These are phyloP conservation scores for Furcifer pardalis DNA, from an alignment of 2,797 vertebrate genomes.

Conservation along the genomic window DNA sequence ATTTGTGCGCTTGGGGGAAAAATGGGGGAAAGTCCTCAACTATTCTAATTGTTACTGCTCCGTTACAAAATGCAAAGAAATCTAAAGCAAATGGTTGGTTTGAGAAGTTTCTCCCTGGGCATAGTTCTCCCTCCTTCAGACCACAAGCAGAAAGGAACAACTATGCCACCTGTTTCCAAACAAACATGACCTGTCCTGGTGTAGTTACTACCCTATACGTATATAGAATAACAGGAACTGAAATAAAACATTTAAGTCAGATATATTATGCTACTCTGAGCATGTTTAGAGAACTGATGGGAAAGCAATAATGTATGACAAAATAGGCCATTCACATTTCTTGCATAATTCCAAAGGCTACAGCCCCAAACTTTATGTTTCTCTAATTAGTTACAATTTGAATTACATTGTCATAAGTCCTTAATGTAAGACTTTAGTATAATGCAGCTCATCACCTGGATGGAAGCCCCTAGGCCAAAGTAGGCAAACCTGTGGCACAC, in stretches of 20 bases:
- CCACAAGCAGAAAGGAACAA: background rate
- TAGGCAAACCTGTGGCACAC: too few relatives aligned
- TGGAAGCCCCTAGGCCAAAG: background rate
- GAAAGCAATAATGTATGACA: background rate
- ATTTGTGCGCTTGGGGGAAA: background rate
- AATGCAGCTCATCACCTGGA: background rate
- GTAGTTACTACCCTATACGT: background rate
- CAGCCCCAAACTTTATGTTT: too few relatives aligned
- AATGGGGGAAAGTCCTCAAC: background rate
- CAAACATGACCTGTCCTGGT: background rate
- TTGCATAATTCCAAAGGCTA: background rate
- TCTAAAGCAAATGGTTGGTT: background rate
- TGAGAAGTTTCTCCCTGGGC: background rate
- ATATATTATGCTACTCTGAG: background rate
- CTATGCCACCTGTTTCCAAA: background rate
- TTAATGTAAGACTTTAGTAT: background rate
- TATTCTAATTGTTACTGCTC: background rate
- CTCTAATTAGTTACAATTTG: background rate
- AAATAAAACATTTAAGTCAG: background rate
- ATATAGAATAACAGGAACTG: background rate
- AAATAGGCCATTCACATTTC: background rate
- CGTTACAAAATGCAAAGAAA: background rate
- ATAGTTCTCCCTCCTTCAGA: background rate
- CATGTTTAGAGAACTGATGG: background rate
- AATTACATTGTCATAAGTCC: background rate